Base-by-base conservation (phyloP, 2,888 invertebrate genomes). In the Hirudinaria manillensis region DNA sequence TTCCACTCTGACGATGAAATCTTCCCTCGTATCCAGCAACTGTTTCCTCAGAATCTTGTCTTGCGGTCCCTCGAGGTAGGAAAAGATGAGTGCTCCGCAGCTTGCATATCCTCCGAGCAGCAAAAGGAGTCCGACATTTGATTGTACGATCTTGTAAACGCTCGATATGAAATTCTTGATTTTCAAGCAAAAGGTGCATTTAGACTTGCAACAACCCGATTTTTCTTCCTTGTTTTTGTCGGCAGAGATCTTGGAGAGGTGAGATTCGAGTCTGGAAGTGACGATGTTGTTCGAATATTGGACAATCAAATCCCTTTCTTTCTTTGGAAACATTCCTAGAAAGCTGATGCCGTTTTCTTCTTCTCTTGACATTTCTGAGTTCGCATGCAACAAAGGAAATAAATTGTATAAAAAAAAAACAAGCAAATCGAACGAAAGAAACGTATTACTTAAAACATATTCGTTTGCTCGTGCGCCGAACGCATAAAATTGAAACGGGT, bases 131-230 rank as follows among this genome's bases (percentile, higher is more conserved):
- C 77, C 77, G 13, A 77, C 21, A 51, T 77, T 70, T 3, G 77
- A 77, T 71, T 77, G 76, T 0, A 77, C 77, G 29, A 77, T 21
- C 2, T 19, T 61, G 72, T 74, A 77, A n/a, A 74, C 24, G 32
- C 65, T 65, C n/a, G 55, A 65, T 3, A 73, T n/a, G 36, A 73
- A 29, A 36, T 32, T 36, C 29, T 56, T 61, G 2, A 73, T 6
- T 38, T 65, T 73, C 27, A 16, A n/a, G 29, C 73, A 73, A n/a
- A 56, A 65, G 4, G 45, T 36, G 56, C 65, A 65, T 32, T 65
- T 36, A 10, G 34, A 68, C 21, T 36, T 68, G 68, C 68, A 68
- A 13, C 68, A 68, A 6, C 65, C 65, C n/a, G n/a, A 34, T 36
- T 27, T 24, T 73, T 56, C 65, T 34, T 36, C 65, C n/a, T 34